Conservation (phyloP, 1,140 invertebrate species). For the Cotesia typhae region DNA sequence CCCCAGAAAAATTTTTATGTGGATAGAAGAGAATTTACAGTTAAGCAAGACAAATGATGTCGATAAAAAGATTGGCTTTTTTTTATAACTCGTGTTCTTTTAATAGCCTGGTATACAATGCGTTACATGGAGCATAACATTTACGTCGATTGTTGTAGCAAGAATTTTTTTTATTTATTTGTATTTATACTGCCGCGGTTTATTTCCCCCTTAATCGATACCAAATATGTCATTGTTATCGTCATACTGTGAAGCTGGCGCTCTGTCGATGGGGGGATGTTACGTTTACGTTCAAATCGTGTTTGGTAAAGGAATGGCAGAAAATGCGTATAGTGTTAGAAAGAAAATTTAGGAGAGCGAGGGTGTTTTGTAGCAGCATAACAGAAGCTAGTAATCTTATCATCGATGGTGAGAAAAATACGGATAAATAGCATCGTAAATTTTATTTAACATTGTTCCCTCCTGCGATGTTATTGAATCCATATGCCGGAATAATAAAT, state of each 20-base stretch:
- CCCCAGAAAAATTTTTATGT: neutral
- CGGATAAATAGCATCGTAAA: constrained; percentile 9
- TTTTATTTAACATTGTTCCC: constrained; percentile 25
- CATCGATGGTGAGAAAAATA: neutral
- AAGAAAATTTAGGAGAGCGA: neutral
- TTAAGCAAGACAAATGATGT: too few relatives aligned
- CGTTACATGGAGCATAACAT: neutral
- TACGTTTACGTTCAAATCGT: too few relatives aligned
- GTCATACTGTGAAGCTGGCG: neutral
- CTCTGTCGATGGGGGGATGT: too few relatives aligned
- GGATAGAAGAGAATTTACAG: too few relatives aligned
- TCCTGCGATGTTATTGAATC: neutral
- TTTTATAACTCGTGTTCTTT: too few relatives aligned
- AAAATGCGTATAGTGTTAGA: too few relatives aligned
- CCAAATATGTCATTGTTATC: neutral
- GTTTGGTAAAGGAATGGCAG: too few relatives aligned
- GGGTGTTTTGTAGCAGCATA: neutral
- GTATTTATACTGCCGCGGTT: neutral
- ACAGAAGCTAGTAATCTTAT: constrained; percentile 4
- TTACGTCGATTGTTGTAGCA: neutral
- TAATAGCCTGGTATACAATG: too few relatives aligned
- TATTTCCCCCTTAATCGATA: neutral
- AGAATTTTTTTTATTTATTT: neutral
- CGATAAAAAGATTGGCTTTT: too few relatives aligned
- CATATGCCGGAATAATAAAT: neutral